Evolutionary conservation across 2,888 invertebrate species (phyloP), one percentile per base, ranked within the genome.

Genomic region (Papilio gigon): DNA sequence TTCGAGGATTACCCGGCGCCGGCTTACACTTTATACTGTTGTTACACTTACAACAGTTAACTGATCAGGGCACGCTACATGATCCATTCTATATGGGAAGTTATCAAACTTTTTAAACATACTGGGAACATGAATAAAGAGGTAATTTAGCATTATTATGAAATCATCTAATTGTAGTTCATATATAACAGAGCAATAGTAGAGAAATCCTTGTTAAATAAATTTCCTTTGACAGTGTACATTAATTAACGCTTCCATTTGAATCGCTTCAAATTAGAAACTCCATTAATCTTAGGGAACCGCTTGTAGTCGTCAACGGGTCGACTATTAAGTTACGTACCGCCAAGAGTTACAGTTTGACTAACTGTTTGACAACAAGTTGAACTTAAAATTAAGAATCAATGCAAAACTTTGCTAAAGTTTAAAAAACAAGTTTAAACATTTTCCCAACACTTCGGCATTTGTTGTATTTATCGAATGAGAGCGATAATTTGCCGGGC

Each of bases 231-330:
- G 71, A 67, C 65, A 67, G 47, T 33, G 14, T 30, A 70, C 76
- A 79, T 78, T 74, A 73, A 25, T 42, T 35, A 30, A 40, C 40
- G n/a, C 70, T 77, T 81, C 80, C 77, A 74, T 77, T 72, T 73
- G 77, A 72, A 76, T 78, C 76, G 71, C 72, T 71, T 70, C 70
- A 79, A 81, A 84, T 83, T 80, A 82, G 76, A 78, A 75, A 77
- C 75, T 71, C 77, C 79, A 83, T 86, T 81, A 82, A 77, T 80
- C 82, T 79, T 75, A 75, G 73, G 74, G 67, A 73, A 71, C 72
- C 73, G 72, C 61, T 61, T 40, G 27, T 12, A 53, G 61, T 27
- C 37, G 50, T 22, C 65, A 78, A 78, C 77, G 71, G 71, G 71
- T 73, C 73, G 70, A 74, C 76, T 74, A 74, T 61, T 61, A 67